These are phyloP conservation scores for Macaria notata DNA, from an alignment of 2,888 invertebrate genomes.

Conservation along the genomic window DNA sequence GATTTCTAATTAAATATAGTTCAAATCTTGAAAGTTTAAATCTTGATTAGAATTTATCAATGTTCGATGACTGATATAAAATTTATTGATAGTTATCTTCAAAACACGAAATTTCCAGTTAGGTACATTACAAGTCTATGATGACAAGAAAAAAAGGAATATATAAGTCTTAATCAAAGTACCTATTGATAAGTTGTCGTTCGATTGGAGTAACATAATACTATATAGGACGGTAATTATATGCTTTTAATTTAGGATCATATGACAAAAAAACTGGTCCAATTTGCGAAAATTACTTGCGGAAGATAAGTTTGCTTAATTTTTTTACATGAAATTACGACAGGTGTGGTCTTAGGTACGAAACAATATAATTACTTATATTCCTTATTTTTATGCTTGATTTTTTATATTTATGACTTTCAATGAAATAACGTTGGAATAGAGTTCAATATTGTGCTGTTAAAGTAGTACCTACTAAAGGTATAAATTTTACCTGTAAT, in stretches of 20 bases:
- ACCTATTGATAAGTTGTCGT: slow-evolving; percentile 17
- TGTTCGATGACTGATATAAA: too few species aligned
- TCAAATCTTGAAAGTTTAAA: too few species aligned
- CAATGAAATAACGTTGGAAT: too few species aligned
- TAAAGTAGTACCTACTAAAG: too few species aligned
- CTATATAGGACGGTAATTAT: slow-evolving; percentile 39
- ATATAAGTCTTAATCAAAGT: too few species aligned
- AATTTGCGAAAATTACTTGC: slow-evolving; percentile 29
- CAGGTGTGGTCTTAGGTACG: slow-evolving; percentile 30
- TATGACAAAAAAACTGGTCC: slow-evolving; percentile 23
- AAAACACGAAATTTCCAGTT: slow-evolving; percentile 3
- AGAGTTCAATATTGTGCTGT: too few species aligned
- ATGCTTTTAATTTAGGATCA: slow-evolving; percentile 24
- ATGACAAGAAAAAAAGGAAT: slow-evolving; percentile 2
- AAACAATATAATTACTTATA: neutral
- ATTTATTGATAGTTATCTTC: too few species aligned
- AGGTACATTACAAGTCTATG: slow-evolving; percentile 7
- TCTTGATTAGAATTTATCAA: too few species aligned
- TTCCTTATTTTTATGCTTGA: too few species aligned
- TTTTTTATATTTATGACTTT: too few species aligned
- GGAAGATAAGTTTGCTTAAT: neutral
- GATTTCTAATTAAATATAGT: too few species aligned
- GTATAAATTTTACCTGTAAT: slow-evolving; percentile 6
- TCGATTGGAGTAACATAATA: slow-evolving; percentile 40
- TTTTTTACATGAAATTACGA: slow-evolving; percentile 19